Evolutionary conservation across 2,888 invertebrate species (phyloP), one percentile per base, ranked within the genome.

Genomic region (Brachyopa scutellaris): DNA sequence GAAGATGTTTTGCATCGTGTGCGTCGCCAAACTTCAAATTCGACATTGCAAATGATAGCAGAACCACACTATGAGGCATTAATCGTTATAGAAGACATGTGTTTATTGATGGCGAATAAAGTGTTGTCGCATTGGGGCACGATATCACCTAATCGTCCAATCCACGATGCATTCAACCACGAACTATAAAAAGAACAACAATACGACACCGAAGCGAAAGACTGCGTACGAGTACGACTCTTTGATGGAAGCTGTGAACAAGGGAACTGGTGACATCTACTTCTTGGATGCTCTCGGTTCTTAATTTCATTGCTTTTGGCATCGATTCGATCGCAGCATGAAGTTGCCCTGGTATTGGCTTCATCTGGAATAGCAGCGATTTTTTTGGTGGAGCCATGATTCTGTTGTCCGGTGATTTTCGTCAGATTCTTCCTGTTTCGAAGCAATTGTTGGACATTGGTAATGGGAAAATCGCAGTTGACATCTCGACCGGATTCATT

Each of bases 291-390:
- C 76, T 23, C 57, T 64, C 53, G n/a, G n/a, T n/a, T n/a, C n/a
- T n/a, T n/a, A n/a, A n/a, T n/a, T n/a, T n/a, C n/a, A n/a, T n/a
- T n/a, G 17, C 21, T 77, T 40, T 82, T 82, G 45, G 72, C 66
- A 6, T 23, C n/a, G 3, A 29, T 80, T 7, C 11, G 72, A 51
- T 85, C 85, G 26, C 83, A 86, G 66, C 85, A 85, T 69, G 70
- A 85, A 2, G 87, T 89, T 51, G 88, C 89, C n/a, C n/a, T n/a
- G n/a, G n/a, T n/a, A n/a, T 79, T 90, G 26, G 90, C 90, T 11
- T 90, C 88, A 23, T 89, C 89, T 8, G 89, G 89, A 8, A 91
- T 90, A 64, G 89, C 89, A 17, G 88, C 90, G 8, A 89, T 8
- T 31, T 9, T 31, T 4, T 9, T 31, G n/a, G n/a, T n/a, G n/a